Evolutionary conservation across 2,797 vertebrate species (phyloP), one percentile per base, ranked within the genome.

Genomic region (Huso huso): DNA sequence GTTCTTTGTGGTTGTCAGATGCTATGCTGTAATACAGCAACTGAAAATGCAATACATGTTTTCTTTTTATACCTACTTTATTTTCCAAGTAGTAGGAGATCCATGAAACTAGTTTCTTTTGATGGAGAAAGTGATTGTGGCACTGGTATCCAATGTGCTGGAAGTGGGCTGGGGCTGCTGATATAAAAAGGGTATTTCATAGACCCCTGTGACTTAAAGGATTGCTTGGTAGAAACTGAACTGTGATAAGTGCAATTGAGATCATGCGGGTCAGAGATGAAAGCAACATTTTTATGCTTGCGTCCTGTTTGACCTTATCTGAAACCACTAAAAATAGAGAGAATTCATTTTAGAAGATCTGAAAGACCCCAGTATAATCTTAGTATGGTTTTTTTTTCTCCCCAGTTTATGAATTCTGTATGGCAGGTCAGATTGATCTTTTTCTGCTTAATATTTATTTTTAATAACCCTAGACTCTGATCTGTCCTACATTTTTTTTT

Each of bases 291-390:
- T 59, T 58, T 12, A 13, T 18, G 65, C 11, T 15, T 6, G 53
- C n/a, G 13, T 48, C 6, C 13, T 15, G 23, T 66, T 58, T 58
- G 7, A n/a, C 64, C 57, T 52, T 12, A 48, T 48, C 51, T 57
- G n/a, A 23, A 23, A 48, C 48, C 1, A 15, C 64, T 66, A 59
- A 59, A 59, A 52, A 66, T 66, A 49, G n/a, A n/a, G 55, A 13
- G 2, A 37, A 4, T 4, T 12, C 10, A 13, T 59, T 49, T 11
- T 8, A 49, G 8, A 59, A 37, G 64, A 53, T 10, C 48, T 49
- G 10, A n/a, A 37, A 13, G 53, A 58, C 18, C 53, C 49, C 1
- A 49, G 18, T 6, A 18, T 12, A 53, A 58, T 59, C 52, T 12
- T 48, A 37, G 23, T 37, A 37, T 37, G 23, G 2, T 3, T 37